Evolutionary conservation across 2,797 vertebrate genomes (phyloP).

Genomic region (Novumbra hubbsi): DNA sequence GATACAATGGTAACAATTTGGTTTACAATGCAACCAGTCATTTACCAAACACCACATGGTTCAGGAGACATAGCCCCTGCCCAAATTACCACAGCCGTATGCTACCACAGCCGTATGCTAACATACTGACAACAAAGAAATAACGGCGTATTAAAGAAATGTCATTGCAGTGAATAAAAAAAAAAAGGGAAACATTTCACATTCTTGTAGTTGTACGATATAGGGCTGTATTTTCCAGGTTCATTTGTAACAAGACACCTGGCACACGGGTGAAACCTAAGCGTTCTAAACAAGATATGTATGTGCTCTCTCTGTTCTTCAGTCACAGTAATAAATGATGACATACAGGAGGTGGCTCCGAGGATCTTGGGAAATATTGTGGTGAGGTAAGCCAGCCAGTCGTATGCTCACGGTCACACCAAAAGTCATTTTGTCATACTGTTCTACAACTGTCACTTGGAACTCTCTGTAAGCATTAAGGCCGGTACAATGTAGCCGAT

Average conservation of each 20-base stretch:
- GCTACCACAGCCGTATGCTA: no score
- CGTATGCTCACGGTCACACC: slow-evolving; percentile 12
- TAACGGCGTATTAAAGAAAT: no score
- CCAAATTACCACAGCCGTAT: no score
- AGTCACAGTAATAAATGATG: slow-evolving; percentile 86
- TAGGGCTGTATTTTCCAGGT: background rate
- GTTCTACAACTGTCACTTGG: background rate
- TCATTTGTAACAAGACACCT: background rate
- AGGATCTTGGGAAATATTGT: slow-evolving; percentile 92
- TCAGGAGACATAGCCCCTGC: no score
- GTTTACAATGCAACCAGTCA: no score
- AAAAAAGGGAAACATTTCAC: background rate
- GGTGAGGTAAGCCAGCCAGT: slow-evolving; percentile 82
- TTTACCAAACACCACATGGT: no score
- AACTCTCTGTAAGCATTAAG: background rate
- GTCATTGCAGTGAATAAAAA: background rate
- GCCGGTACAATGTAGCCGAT: background rate
- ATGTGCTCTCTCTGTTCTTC: slow-evolving; percentile 35
- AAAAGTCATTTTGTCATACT: background rate
- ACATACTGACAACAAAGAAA: no score
- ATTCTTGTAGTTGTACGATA: background rate
- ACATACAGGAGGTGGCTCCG: slow-evolving; percentile 80
- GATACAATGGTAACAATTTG: slow-evolving; percentile 85
- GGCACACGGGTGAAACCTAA: slow-evolving; percentile 4
- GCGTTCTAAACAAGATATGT: slow-evolving; percentile 26